Percentiles rank a stretch among this genome's conserved stretches.
phyloP scores from a whole-genome alignment of 2,797 vertebrate species.

The Sebastiscus tertius region DNA sequence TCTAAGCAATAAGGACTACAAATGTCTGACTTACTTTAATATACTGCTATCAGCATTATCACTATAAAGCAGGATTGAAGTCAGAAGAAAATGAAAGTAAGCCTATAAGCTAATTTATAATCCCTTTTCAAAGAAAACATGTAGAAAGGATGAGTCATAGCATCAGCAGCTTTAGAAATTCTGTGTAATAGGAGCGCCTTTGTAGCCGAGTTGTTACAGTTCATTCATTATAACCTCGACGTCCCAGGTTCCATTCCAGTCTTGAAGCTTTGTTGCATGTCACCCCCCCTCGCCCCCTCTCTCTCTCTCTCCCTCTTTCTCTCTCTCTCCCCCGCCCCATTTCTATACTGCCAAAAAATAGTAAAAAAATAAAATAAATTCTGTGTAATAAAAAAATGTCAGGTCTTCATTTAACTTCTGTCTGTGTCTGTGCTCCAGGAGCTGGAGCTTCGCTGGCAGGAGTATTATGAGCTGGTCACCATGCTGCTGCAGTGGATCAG shows the following conservation, averaged over 20 bases:
- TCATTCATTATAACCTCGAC: background rate
- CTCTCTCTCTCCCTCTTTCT: background rate
- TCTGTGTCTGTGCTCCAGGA: constrained; percentile 77
- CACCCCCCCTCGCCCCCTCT: background rate
- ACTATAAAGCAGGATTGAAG: background rate
- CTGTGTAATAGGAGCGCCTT: background rate
- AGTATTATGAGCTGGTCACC: constrained; percentile 92
- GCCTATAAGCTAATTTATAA: background rate
- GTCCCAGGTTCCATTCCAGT: background rate
- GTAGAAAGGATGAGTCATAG: background rate
- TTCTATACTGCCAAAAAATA: too few species aligned
- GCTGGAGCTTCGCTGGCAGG: constrained; percentile 94
- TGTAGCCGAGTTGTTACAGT: background rate
- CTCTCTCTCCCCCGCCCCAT: background rate
- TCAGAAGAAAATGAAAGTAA: background rate
- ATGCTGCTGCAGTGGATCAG: constrained; percentile 92
- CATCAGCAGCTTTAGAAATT: background rate
- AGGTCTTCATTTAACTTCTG: background rate
- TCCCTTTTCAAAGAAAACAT: background rate
- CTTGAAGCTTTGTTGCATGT: background rate
- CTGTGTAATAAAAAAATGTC: background rate
- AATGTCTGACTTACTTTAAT: background rate
- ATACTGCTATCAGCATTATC: background rate
- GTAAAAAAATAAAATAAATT: background rate
- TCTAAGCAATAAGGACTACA: background rate